phyloP scores from a whole-genome alignment of 2,888 invertebrate species.

The Alsophila aescularia region DNA sequence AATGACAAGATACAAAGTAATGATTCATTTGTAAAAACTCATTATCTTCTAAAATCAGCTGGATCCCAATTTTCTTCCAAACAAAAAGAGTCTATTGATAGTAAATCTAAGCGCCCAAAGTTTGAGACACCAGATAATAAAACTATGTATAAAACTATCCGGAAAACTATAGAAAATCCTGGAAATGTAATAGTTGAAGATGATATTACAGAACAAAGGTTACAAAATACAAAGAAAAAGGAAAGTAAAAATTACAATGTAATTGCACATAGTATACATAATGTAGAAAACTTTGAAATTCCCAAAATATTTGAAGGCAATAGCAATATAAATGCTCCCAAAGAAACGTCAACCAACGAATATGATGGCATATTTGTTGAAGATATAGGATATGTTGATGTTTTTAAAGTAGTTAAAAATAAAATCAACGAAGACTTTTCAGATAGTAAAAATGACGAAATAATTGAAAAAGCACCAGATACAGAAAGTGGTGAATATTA shows the following conservation, averaged over 20 bases:
- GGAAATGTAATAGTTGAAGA: neutral
- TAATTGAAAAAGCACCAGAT: neutral
- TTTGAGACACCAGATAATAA: conserved; percentile 8
- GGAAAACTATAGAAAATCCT: conserved; percentile 10
- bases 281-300: neutral
- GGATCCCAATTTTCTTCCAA: neutral
- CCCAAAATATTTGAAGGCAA: neutral
- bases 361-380: neutral
- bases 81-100: neutral
- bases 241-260: neutral
- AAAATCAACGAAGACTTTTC: neutral
- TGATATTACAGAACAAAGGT: conserved; percentile 23
- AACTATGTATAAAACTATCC: neutral
- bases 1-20: neutral
- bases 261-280: neutral
- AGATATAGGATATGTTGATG: neutral
- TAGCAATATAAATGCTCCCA: neutral
- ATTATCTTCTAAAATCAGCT: conserved; percentile 9
- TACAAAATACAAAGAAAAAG: neutral
- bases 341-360: neutral
- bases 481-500: neutral
- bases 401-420: neutral
- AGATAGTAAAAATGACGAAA: neutral
- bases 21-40: conserved; percentile 1
- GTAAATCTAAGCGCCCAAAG: neutral